phyloP scores from a whole-genome alignment of 2,888 invertebrate species.

The Gastrophysa polygoni region DNA sequence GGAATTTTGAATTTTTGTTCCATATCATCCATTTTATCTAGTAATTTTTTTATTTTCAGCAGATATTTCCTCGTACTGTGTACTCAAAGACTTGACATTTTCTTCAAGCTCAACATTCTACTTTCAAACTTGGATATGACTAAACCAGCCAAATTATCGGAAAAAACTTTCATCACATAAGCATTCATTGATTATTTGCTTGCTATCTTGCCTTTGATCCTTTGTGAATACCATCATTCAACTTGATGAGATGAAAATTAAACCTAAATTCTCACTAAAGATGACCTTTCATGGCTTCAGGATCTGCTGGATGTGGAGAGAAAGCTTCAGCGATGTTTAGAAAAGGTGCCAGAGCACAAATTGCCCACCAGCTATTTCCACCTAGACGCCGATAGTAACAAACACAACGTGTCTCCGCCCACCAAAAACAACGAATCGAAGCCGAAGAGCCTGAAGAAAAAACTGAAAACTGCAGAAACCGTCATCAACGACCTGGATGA shows the following conservation, averaged over 20 bases:
- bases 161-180: too few species aligned
- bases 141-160: conserved; percentile 12
- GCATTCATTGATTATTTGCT: too few species aligned
- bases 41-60: not conserved
- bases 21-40: not conserved
- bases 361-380: conserved; percentile 62
- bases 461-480: conserved; percentile 41
- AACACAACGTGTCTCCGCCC: conserved; percentile 32
- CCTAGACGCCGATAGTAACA: conserved; percentile 31
- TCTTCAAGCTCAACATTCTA: conserved; percentile 8
- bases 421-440: conserved; percentile 32
- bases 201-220: too few species aligned
- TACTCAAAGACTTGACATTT: not conserved
- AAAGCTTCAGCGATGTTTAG: conserved; percentile 57
- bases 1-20: conserved; percentile 4
- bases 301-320: conserved; percentile 63
- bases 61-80: not conserved
- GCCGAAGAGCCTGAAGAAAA: conserved; percentile 43
- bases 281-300: conserved; percentile 23
- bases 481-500: conserved; percentile 35
- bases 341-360: conserved; percentile 57
- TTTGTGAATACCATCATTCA: too few species aligned
- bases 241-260: too few species aligned
- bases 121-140: conserved; percentile 8
- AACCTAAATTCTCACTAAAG: too few species aligned